Conservation (phyloP, 2,888 invertebrate genomes). For the Caenorhabditis sp. region DNA sequence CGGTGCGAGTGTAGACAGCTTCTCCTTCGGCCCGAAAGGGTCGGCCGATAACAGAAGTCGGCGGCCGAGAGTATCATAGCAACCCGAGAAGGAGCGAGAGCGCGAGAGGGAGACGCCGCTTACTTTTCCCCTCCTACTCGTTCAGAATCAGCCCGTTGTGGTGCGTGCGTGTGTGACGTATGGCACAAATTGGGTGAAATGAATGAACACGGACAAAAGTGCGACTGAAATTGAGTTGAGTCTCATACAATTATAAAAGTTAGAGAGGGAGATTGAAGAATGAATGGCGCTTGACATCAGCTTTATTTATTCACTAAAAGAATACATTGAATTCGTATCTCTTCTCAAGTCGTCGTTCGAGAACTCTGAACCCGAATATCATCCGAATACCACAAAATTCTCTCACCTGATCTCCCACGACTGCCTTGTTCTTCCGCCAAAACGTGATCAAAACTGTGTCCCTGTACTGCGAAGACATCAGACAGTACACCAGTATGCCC, state of each 20-base stretch:
- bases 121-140: neutral
- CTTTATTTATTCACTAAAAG: no score
- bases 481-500: constrained; percentile 40
- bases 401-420: neutral
- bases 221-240: neutral
- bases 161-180: constrained; percentile 1
- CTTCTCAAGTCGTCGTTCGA: neutral
- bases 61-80: neutral
- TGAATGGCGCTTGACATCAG: no score
- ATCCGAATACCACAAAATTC: neutral
- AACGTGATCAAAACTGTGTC: constrained; percentile 13
- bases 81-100: neutral
- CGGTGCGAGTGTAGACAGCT: no score
- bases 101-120: neutral
- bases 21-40: no score
- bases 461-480: constrained; percentile 43
- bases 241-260: no score
- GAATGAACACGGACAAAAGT: neutral
- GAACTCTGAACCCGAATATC: neutral
- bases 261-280: no score
- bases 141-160: constrained; percentile 22
- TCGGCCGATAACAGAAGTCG: no score
- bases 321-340: no score
- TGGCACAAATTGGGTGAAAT: neutral
- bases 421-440: neutral